Evolutionary conservation across 2,888 invertebrate species (phyloP), one percentile per base, ranked within the genome.

Genomic region (Salticus scenicus): DNA sequence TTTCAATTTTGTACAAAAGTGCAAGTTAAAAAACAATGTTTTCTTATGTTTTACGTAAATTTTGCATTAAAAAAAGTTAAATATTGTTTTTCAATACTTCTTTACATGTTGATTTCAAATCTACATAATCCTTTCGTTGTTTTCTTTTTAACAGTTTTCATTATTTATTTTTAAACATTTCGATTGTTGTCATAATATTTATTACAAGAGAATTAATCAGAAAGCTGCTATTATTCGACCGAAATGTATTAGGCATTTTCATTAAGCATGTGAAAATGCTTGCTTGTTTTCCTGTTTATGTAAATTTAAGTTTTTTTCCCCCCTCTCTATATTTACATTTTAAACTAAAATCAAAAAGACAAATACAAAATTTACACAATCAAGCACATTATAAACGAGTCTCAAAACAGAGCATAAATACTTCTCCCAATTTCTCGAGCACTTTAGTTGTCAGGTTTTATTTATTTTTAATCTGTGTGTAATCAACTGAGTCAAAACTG

Each of bases 401-500:
- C 57, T 5, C 57, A 57, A 57, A 57, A 57, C 57, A 57, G 57
- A 57, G 57, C 57, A 17, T 57, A 57, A 57, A 57, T 57, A 17
- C 57, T 57, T 17, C 57, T 57, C 57, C 24, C 57, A 24, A 57
- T 57, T 57, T 57, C 17, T 5, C 17, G 12, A 57, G 57, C 57
- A 57, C 57, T 57, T 57, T 57, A 57, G 57, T 57, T 67, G 31
- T 67, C 67, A 7, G 31, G 67, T 42, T 64, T 69, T 64, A 81
- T 75, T 81, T 75, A 74, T 57, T 63, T 81, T 81, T 77, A 77
- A 77, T 84, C 77, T 77, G 66, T 57, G 33, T 67, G 73, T 67
- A 77, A 84, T 84, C 83, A 84, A 77, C 73, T 42, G 83, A 77
- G 72, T 77, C 83, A 84, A 77, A 84, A 66, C 77, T 77, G 73